Evolutionary conservation across 1,140 invertebrate species (phyloP).

Genomic region (Pseudomyrmex concolor): DNA sequence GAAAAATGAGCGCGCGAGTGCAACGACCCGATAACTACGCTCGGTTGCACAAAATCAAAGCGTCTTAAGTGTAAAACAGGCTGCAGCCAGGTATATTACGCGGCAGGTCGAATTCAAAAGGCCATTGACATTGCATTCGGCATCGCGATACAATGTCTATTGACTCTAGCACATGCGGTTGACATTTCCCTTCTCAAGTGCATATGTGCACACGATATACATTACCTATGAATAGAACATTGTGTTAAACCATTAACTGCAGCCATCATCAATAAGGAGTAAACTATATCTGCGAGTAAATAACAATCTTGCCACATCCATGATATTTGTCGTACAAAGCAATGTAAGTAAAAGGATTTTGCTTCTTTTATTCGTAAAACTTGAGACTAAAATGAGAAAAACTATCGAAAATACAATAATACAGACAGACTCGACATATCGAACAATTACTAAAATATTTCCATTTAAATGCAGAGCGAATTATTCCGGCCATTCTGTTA

Average conservation of each 20-base stretch:
- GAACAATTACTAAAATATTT: neutral
- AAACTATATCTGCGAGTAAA: neutral
- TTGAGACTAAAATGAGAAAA: neutral
- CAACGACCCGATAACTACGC: conserved; percentile 39
- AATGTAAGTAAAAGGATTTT: no score
- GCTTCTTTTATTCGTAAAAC: neutral
- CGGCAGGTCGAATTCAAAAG: conserved; percentile 28
- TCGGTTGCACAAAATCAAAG: conserved; percentile 40
- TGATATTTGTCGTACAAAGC: no score
- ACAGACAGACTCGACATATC: neutral
- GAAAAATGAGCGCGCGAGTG: conserved; percentile 25
- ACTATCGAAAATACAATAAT: neutral
- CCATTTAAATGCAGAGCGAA: neutral
- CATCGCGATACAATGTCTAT: conserved; percentile 24
- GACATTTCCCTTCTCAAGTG: conserved; percentile 28
- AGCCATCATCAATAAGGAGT: neutral
- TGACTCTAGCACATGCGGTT: neutral
- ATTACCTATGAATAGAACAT: conserved; percentile 28
- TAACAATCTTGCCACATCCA: neutral
- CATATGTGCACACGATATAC: conserved; percentile 13
- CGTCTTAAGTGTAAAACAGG: conserved; percentile 19
- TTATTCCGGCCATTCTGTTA: neutral
- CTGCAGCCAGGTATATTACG: neutral
- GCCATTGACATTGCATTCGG: conserved; percentile 43
- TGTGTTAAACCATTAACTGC: conserved; percentile 17